Base-by-base conservation (phyloP, 2,888 invertebrate genomes). In the Spialia ferax region DNA sequence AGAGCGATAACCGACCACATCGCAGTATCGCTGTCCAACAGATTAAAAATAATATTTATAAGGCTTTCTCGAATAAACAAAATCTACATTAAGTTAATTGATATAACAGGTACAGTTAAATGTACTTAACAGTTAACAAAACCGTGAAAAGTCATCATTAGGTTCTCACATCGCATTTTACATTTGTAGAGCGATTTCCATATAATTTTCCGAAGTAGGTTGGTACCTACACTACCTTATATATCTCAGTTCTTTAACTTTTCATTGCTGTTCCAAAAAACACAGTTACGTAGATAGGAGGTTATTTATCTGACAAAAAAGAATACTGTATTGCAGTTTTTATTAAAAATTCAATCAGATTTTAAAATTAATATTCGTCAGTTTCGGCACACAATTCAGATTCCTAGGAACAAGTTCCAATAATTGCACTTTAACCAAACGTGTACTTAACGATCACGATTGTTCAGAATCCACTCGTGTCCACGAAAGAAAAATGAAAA, bases 341-440 rank as follows among this genome's bases (percentile, higher is more conserved):
- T 75, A 78, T 79, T 76, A 76, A 80, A 26, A 38, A 26, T 22
- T 78, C 77, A 75, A 81, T 82, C 82, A 79, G 71, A 79, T 81
- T 83, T 82, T 76, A 77, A 79, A 79, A 83, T 78, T 71, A 71
- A 50, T 62, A 35, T 64, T 69, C n/a, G n/a, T n/a, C n/a, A n/a
- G n/a, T n/a, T n/a, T n/a, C 48, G 35, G 52, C 61, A 35, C 50
- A 54, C 63, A 57, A 52, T 70, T 69, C 79, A 79, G 81, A 86
- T 82, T 84, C 79, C 78, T 81, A 76, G 73, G 71, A 79, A 75
- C 84, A 71, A 79, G 79, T 79, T 83, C 79, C 78, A 83, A 79
- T 83, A 80, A 82, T 82, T 82, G 82, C 84, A 22, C 11, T 35
- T 35, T 11, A 35, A 64, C 56, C 50, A 50, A 64, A 35, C 57